Percentiles rank a stretch among this genome's conserved stretches.
Evolutionary conservation across 2,888 invertebrate genomes (phyloP).

Genomic region (Agriotes lineatus): DNA sequence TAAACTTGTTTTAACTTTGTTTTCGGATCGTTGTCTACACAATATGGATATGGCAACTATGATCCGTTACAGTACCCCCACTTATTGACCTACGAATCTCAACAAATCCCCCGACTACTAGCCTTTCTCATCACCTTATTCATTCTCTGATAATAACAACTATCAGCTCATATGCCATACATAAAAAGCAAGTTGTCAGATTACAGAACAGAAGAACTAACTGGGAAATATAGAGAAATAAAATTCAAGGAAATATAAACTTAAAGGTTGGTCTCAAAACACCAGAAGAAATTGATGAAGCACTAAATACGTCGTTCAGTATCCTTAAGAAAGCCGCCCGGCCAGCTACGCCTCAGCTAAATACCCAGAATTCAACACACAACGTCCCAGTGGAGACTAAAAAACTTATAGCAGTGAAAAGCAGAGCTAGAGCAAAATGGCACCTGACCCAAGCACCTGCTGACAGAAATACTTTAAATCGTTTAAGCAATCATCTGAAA

Average conservation of each 20-base stretch:
- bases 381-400: constrained; percentile 1
- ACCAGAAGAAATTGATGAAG: constrained; percentile 18
- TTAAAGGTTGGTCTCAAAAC: constrained; percentile 8
- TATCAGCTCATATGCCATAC: constrained; percentile 4
- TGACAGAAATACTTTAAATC: constrained; percentile 1
- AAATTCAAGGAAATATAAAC: not conserved
- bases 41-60: too few relatives aligned
- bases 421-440: not conserved
- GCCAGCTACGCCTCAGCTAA: not conserved
- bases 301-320: constrained; percentile 3
- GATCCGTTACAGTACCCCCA: too few relatives aligned
- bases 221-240: not conserved
- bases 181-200: constrained; percentile 10
- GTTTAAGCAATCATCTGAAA: constrained; percentile 12
- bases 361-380: constrained; percentile 1
- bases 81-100: too few relatives aligned
- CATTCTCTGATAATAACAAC: constrained; percentile 3
- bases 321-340: constrained; percentile 10
- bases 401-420: not conserved
- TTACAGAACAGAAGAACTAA: constrained; percentile 15
- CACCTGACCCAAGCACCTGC: constrained; percentile 1
- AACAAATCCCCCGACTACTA: too few relatives aligned
- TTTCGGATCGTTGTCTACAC: too few relatives aligned
- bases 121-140: too few relatives aligned
- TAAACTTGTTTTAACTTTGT: too few relatives aligned